A percentile compares a stretch with the other conserved stretches of the same genome.
Evolutionary conservation across 2,888 invertebrate species (phyloP).

Genomic region (Koerneria pararmatus): DNA sequence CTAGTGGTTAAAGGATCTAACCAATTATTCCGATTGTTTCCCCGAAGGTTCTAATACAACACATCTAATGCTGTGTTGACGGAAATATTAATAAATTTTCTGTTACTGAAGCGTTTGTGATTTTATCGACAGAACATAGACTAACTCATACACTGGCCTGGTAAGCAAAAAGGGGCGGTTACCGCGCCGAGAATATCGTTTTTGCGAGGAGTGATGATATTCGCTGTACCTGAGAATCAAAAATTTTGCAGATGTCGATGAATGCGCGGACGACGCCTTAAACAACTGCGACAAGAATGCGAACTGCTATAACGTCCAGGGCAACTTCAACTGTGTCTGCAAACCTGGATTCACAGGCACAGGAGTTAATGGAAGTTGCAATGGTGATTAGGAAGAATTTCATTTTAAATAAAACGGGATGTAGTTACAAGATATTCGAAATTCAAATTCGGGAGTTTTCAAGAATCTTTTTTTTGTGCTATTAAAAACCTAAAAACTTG

Average conservation of each 20-base stretch:
- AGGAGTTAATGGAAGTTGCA: constrained; percentile 18
- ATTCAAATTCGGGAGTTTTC: background rate
- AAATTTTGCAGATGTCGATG: constrained; percentile 20
- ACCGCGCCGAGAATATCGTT: no score
- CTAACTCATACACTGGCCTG: background rate
- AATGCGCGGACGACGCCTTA: background rate
- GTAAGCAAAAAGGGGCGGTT: no score
- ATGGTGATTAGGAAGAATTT: background rate
- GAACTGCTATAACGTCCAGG: constrained; percentile 14
- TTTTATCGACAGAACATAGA: background rate
- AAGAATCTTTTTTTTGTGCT: background rate
- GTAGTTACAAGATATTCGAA: background rate
- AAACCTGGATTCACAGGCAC: constrained; percentile 20
- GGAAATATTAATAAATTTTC: no score
- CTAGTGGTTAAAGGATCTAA: no score
- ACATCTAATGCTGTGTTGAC: no score
- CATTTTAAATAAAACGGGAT: background rate
- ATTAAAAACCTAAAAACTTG: background rate
- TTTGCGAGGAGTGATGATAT: no score
- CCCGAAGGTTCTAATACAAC: no score
- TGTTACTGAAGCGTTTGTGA: no score
- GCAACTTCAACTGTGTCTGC: constrained; percentile 20
- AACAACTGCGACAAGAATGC: constrained; percentile 23
- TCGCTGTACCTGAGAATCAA: no score
- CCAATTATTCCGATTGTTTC: no score